These are phyloP conservation scores for Chinchilla lanigera DNA, from an alignment of 2,113 vertebrate species.

Conservation along the genomic window DNA sequence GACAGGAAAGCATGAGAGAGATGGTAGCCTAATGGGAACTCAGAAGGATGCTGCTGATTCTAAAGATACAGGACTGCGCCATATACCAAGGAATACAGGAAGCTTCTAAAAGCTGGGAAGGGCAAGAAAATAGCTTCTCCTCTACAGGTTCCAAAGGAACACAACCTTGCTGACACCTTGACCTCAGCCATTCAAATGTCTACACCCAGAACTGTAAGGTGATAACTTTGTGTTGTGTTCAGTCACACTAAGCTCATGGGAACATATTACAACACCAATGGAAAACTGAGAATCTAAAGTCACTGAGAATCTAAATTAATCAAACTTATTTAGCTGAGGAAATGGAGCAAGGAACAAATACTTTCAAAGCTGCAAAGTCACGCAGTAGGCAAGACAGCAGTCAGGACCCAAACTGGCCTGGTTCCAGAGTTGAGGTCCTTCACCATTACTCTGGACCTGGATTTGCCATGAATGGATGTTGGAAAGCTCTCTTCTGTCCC, in stretches of 20 bases:
- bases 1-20: not conserved
- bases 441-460: not conserved
- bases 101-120: not conserved
- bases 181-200: not conserved
- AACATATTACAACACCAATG: not conserved
- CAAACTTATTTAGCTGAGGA: not conserved
- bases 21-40: fast-evolving
- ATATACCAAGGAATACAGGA: not conserved
- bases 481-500: not conserved
- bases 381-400: not conserved
- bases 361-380: not conserved
- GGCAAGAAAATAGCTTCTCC: not conserved
- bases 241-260: not conserved
- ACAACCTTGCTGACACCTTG: not conserved
- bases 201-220: not conserved
- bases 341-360: not conserved
- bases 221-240: not conserved
- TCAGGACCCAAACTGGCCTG: not conserved
- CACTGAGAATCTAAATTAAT: not conserved
- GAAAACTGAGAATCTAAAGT: not conserved
- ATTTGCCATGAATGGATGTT: not conserved
- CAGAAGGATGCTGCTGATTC: not conserved
- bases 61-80: not conserved
- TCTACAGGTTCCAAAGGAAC: not conserved
- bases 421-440: not conserved